These are phyloP conservation scores for Symphodus melops DNA, from an alignment of 2,113 vertebrate species.

Conservation along the genomic window DNA sequence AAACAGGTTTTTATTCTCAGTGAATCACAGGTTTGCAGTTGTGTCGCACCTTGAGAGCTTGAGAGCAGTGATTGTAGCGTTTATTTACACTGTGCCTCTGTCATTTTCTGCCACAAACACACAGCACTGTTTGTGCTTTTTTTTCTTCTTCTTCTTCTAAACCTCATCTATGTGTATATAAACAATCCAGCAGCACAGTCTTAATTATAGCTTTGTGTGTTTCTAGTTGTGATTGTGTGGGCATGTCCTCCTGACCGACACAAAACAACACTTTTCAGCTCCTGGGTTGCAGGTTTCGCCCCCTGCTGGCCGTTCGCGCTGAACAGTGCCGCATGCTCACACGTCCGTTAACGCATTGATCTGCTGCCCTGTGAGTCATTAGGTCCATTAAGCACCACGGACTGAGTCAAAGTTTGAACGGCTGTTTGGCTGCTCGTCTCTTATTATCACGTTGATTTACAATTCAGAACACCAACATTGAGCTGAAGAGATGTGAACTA, in stretches of 20 bases:
- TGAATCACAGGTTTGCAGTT: constrained; percentile 12
- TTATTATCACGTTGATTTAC: not conserved
- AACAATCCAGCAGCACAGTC: not conserved
- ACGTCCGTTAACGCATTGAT: constrained; percentile 35
- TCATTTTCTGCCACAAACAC: not conserved
- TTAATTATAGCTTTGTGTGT: not conserved
- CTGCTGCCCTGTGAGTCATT: constrained; percentile 36
- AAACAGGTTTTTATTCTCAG: not conserved
- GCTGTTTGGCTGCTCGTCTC: constrained; percentile 19
- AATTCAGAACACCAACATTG: not conserved
- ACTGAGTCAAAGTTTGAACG: constrained; percentile 35
- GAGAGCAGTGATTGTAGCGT: not conserved
- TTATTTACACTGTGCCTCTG: not conserved
- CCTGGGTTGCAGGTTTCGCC: constrained; percentile 39
- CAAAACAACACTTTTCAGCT: not conserved
- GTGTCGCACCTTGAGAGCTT: constrained; percentile 2
- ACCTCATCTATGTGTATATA: not conserved
- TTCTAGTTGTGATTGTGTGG: not conserved
- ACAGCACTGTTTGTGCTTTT: not conserved
- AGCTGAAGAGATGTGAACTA: not conserved
- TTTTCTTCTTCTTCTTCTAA: too few relatives aligned
- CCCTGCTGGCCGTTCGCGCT: constrained; percentile 60
- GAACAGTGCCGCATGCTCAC: not conserved
- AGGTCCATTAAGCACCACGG: constrained; percentile 39
- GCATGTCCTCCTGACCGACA: too few relatives aligned